Evolutionary conservation across 2,113 vertebrate species (phyloP).

Genomic region (Percopsis transmontana): DNA sequence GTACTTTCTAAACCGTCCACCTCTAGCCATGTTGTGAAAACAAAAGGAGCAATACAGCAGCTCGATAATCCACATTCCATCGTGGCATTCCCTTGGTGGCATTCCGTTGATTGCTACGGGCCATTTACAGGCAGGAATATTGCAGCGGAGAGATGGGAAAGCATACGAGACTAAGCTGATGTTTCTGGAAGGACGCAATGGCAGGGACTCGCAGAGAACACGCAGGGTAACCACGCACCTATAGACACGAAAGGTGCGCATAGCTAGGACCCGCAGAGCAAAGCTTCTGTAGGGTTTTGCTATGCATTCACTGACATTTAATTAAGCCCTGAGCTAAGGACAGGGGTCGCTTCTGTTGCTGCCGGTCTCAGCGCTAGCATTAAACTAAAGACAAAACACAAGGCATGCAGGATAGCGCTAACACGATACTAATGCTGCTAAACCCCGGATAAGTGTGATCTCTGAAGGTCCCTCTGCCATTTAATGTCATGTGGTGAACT

Average conservation of each 20-base stretch:
- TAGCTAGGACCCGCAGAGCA: neutral
- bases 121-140: conserved; percentile 28
- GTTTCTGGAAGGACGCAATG: conserved; percentile 21
- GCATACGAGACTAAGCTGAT: neutral
- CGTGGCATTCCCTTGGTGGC: neutral
- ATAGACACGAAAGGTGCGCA: neutral
- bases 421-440: conserved; percentile 42
- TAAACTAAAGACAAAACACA: conserved; percentile 30
- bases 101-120: conserved; percentile 16
- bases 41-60: neutral
- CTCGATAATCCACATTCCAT: conserved; percentile 2
- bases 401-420: conserved; percentile 12
- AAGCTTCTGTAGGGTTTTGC: conserved; percentile 23
- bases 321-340: conserved; percentile 38
- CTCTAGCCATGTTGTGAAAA: neutral
- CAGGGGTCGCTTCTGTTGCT: conserved; percentile 21
- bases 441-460: conserved; percentile 50
- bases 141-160: neutral
- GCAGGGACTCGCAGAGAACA: neutral
- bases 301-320: conserved; percentile 54
- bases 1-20: no score
- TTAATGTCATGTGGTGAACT: conserved; percentile 35
- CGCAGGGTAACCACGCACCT: neutral
- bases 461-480: conserved; percentile 28
- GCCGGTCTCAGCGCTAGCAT: conserved; percentile 37